These are phyloP conservation scores for Perizoma flavofasciatum DNA, from an alignment of 2,888 invertebrate genomes.

Conservation along the genomic window DNA sequence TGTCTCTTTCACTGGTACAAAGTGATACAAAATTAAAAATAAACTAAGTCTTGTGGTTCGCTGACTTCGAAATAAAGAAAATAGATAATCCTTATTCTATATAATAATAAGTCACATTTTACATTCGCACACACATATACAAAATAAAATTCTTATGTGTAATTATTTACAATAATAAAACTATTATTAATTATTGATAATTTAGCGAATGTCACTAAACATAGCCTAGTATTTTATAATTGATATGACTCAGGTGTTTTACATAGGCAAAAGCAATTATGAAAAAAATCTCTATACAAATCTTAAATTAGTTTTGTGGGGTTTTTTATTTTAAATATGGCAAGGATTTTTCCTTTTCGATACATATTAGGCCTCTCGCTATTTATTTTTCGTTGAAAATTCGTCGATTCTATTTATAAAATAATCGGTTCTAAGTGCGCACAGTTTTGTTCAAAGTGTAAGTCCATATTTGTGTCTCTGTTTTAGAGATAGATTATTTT, in stretches of 20 bases:
- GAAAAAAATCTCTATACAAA: constrained; percentile 47
- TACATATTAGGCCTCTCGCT: constrained; percentile 32
- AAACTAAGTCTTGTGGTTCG: constrained; percentile 20
- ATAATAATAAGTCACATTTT: constrained; percentile 70
- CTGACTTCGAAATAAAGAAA: constrained; percentile 38
- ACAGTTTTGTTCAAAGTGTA: constrained; percentile 38
- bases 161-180: constrained; percentile 56
- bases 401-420: constrained; percentile 40
- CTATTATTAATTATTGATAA: constrained; percentile 50
- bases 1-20: constrained; percentile 13
- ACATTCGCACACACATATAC: constrained; percentile 80
- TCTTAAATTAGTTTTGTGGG: constrained; percentile 36
- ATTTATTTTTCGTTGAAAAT: constrained; percentile 51
- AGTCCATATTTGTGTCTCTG: constrained; percentile 29
- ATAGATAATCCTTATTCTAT: constrained; percentile 52
- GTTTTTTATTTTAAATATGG: constrained; percentile 34
- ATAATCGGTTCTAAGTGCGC: constrained; percentile 33
- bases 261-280: constrained; percentile 58
- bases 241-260: constrained; percentile 78
- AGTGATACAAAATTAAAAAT: constrained; percentile 14
- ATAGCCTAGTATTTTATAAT: constrained; percentile 65
- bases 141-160: constrained; percentile 57
- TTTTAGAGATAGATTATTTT: neutral
- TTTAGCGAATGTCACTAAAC: constrained; percentile 64
- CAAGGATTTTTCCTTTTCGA: constrained; percentile 48